phyloP scores from a whole-genome alignment of 2,888 invertebrate species.

The Apoderus coryli region DNA sequence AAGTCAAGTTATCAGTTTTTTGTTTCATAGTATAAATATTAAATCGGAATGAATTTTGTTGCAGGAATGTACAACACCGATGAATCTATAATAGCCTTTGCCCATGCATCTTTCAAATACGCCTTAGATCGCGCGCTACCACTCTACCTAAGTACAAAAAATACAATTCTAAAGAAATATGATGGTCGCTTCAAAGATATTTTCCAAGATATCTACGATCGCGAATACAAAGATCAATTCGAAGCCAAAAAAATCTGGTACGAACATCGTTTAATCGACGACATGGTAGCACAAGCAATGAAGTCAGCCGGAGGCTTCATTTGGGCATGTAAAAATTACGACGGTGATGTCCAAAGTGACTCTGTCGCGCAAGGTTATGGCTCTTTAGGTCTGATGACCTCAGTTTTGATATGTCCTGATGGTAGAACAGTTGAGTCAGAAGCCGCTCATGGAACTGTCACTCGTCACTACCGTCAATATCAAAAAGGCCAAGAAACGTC shows the following conservation, averaged over 20 bases:
- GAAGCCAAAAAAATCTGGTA: conserved; percentile 90
- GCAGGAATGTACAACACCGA: conserved; percentile 90
- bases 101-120: conserved; percentile 85
- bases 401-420: conserved; percentile 91
- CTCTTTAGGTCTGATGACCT: conserved; percentile 95
- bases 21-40: neutral
- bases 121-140: conserved; percentile 77
- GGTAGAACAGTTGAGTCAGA: conserved; percentile 97
- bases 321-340: conserved; percentile 99
- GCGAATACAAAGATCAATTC: conserved; percentile 69
- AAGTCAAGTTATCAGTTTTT: conserved; percentile 10
- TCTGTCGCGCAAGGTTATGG: conserved; percentile 92
- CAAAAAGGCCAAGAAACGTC: conserved; percentile 95
- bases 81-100: conserved; percentile 84
- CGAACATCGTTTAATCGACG: conserved; percentile 95
- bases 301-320: conserved; percentile 98
- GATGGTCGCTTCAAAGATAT: conserved; percentile 96
- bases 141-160: conserved; percentile 89
- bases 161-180: conserved; percentile 91
- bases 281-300: conserved; percentile 98
- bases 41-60: neutral
- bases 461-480: conserved; percentile 46
- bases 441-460: conserved; percentile 87
- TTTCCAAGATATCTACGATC: conserved; percentile 88
- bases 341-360: conserved; percentile 81